Base-by-base conservation (phyloP, 2,888 invertebrate genomes). In the Andrena bicolor region DNA sequence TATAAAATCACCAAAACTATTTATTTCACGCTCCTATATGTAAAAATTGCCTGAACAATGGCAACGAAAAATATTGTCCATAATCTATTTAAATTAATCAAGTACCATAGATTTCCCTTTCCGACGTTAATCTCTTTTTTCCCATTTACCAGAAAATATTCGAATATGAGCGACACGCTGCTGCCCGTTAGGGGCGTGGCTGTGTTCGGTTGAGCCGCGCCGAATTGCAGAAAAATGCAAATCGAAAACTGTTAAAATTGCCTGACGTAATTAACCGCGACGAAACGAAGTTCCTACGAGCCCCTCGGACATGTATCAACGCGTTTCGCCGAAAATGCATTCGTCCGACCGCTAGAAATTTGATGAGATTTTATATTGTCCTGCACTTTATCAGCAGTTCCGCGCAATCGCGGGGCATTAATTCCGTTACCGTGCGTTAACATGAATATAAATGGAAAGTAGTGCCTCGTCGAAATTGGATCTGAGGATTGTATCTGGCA, bases 281-380 rank as follows among this genome's bases (percentile, higher is more conserved):
- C 13, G 65, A 49, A 82, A 82, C 61, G 74, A 66, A 81, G 65
- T 71, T 56, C 66, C 20, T 13, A 5, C 28, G 10, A 30, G 30
- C 30, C 0, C 8, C 41, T 41, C 41, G 41, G 41, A 41, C 51
- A 20, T 61, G 65, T 41, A 81, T 81, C 74, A 70, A 23, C 41
- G n/a, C 48, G 6, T 26, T 20, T 26, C 48, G 49, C 60, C 35
- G 70, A 82, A 81, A 82, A 68, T 72, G 63, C 71, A 72, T 82
- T 82, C 64, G 72, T 60, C 64, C 76, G 26, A 7, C 41, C 49
- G 58, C 56, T 66, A 64, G 71, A 64, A 81, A 76, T 76, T 72
- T 68, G 82, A 82, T 82, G 82, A 76, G 83, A 83, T 83, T 83
- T 83, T 83, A 73, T 77, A 76, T 68, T 53, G 77, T 58, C 20